These are phyloP conservation scores for Liopterus haemorrhoidalis DNA, from an alignment of 2,888 invertebrate species.

Conservation along the genomic window DNA sequence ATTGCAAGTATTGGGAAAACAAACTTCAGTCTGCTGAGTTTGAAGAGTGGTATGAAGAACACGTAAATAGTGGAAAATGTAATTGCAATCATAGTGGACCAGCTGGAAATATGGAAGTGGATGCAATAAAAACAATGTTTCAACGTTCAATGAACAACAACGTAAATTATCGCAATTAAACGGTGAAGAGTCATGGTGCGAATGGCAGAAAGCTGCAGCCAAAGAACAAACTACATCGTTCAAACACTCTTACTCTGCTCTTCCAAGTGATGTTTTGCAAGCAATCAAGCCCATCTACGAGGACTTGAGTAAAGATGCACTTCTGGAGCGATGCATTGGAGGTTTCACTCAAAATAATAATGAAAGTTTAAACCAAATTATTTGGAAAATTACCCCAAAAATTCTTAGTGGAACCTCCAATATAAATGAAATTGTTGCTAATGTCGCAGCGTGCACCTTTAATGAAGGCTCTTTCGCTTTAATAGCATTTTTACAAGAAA, in stretches of 20 bases:
- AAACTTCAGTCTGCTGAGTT: slow-evolving; percentile 29
- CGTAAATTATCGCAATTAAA: slow-evolving; percentile 34
- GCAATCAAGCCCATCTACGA: slow-evolving; percentile 23
- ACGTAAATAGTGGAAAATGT: slow-evolving; percentile 24
- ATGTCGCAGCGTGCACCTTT: slow-evolving; percentile 20
- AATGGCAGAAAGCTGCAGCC: slow-evolving; percentile 20
- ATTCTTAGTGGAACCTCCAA: slow-evolving; percentile 17
- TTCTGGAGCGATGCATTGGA: too few relatives aligned
- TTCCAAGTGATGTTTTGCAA: slow-evolving; percentile 20
- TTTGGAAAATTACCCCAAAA: slow-evolving; percentile 24
- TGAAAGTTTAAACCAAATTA: slow-evolving; percentile 25
- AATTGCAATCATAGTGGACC: slow-evolving; percentile 33
- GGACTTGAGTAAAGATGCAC: slow-evolving; percentile 24
- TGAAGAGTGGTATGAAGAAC: slow-evolving; percentile 29
- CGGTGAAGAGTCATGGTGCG: slow-evolving; percentile 26
- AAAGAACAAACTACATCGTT: slow-evolving; percentile 7
- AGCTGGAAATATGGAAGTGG: slow-evolving; percentile 33
- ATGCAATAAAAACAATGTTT: slow-evolving; percentile 36
- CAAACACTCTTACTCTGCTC: slow-evolving; percentile 8
- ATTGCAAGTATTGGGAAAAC: slow-evolving; percentile 24
- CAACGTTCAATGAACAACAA: slow-evolving; percentile 36
- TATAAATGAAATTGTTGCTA: slow-evolving; percentile 20
- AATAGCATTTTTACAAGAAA: slow-evolving; percentile 17
- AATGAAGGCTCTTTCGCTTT: slow-evolving; percentile 21
- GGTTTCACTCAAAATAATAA: too few relatives aligned